A percentile compares a stretch with the other conserved stretches of the same genome.
Conservation (phyloP, 2,113 vertebrate species). For the Parus major region DNA sequence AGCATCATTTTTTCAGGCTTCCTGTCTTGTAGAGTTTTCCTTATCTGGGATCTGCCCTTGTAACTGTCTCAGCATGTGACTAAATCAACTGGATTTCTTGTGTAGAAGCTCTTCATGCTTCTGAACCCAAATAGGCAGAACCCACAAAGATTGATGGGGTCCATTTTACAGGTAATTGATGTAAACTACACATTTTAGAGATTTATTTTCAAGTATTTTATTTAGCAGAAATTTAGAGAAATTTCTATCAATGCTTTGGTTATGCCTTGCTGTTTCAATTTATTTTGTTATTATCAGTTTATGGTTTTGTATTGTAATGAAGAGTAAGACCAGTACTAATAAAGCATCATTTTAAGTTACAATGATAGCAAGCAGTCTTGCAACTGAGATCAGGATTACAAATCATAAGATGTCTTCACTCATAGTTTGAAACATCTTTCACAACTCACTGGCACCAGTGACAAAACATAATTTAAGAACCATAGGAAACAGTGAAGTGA, state of each 20-base stretch:
- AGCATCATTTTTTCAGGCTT: background rate
- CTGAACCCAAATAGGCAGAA: background rate
- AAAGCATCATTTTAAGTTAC: background rate
- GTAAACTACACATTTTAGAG: background rate
- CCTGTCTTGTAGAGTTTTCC: background rate
- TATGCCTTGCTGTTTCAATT: background rate
- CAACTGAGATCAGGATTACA: background rate
- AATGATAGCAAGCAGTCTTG: background rate
- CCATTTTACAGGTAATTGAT: background rate
- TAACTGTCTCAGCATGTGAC: background rate
- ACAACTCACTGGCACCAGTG: background rate
- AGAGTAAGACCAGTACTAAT: background rate
- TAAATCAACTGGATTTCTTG: background rate
- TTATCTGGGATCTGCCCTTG: background rate
- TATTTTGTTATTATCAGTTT: background rate
- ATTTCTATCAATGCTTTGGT: background rate
- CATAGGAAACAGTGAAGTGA: background rate
- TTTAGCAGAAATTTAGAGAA: background rate
- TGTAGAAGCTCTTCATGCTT: background rate
- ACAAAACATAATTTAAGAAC: conserved; percentile 36
- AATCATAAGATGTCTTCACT: conserved; percentile 9
- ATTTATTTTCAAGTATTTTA: background rate
- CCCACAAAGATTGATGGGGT: background rate
- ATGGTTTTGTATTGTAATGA: background rate
- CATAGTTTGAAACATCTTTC: background rate